A percentile compares a stretch with the other conserved stretches of the same genome.
Evolutionary conservation across 1,140 invertebrate genomes (phyloP).

Genomic region (Drosophila tristis): DNA sequence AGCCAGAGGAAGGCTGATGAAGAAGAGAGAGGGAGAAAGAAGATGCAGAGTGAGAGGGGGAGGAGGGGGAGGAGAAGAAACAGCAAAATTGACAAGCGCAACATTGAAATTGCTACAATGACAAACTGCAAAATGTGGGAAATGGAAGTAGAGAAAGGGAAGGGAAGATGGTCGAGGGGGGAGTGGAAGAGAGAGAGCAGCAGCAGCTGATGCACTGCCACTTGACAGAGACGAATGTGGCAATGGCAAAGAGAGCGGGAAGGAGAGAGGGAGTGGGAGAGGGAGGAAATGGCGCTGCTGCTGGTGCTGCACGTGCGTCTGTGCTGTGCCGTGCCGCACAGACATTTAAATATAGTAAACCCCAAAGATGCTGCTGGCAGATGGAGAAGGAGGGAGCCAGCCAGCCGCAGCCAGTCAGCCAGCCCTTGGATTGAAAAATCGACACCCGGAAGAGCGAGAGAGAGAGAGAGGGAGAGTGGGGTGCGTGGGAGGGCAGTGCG

Average conservation of each 20-base stretch:
- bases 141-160: not conserved
- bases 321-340: constrained; percentile 54
- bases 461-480: not conserved
- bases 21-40: not conserved
- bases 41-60: constrained; percentile 1
- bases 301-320: constrained; percentile 70
- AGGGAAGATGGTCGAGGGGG: no score
- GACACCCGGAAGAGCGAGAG: constrained; percentile 35
- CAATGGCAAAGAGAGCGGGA: constrained; percentile 10
- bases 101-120: constrained; percentile 81
- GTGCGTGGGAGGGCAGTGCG: not conserved
- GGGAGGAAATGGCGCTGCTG: not conserved
- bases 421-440: constrained; percentile 62
- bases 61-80: constrained; percentile 21
- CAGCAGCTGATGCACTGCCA: constrained; percentile 68
- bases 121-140: constrained; percentile 66
- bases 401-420: not conserved
- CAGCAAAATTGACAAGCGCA: constrained; percentile 77
- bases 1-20: constrained; percentile 3
- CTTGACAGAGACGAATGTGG: constrained; percentile 79
- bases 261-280: not conserved
- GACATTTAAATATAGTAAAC: constrained; percentile 77
- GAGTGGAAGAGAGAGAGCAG: not conserved
- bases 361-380: constrained; percentile 65
- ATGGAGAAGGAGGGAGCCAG: constrained; percentile 4